Evolutionary conservation across 2,888 invertebrate genomes (phyloP), one percentile per base, ranked within the genome.

Genomic region (Ischnura elegans): DNA sequence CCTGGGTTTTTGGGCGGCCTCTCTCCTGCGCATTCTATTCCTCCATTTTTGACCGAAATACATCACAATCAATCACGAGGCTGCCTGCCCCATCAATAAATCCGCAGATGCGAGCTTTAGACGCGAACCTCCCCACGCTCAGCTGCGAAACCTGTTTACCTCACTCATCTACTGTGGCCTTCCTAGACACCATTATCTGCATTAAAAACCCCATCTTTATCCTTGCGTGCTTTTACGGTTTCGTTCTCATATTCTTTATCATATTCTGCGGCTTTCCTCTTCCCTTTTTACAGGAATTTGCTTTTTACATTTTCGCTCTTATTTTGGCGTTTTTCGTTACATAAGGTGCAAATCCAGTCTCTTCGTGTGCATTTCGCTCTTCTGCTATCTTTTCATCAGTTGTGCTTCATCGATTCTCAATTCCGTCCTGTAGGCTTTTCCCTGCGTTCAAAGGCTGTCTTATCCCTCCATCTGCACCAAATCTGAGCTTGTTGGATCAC

Each of bases 1-100:
- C 47, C 90, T 43, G 43, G n/a, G 55, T 90, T 90, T 90, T 66
- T 45, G 42, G 42, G 90, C 87, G 55, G 55, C 51, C 42, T 43
- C 61, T 19, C 90, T 51, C 51, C 51, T 43, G 61, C 43, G 45
- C 90, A 61, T 90, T 90, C 61, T 43, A 90, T 90, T n/a, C 66
- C 61, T 43, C 90, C 61, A 61, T 90, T 90, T 61, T 61, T 36
- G 46, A 4, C 43, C 25, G 90, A 55, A 90, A 43, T 43, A 61
- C 43, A 43, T 61, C 90, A 90, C 61, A 90, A 90, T 61, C 90
- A 90, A 90, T 90, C 90, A 90, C 61, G n/a, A 51, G 90, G 43
- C 43, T 43, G 36, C 43, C 66, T 43, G 36, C 43, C 66, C 61
- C 25, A 61, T 90, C 90, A 61, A 90, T 90, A 90, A 90, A 90